phyloP scores from a whole-genome alignment of 2,797 vertebrate species.

The Megalops cyprinoides region DNA sequence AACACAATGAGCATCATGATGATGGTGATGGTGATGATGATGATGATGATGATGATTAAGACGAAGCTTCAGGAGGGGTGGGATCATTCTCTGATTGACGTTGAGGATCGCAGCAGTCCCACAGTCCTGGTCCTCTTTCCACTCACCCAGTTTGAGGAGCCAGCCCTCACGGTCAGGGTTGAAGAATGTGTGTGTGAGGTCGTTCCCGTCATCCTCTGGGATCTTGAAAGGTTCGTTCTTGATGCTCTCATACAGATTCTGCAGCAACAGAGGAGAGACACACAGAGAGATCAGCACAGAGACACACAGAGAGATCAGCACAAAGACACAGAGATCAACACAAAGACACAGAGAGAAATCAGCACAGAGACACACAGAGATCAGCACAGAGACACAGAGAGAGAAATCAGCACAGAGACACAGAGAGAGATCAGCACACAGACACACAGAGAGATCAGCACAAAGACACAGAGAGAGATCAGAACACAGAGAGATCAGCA shows the following conservation, averaged over 20 bases:
- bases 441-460: neutral
- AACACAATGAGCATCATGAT: neutral
- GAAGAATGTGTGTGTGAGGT: slow-evolving; percentile 93
- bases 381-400: neutral
- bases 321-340: neutral
- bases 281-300: neutral
- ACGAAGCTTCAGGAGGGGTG: too few relatives aligned
- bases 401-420: neutral
- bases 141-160: slow-evolving; percentile 91
- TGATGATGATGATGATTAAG: neutral
- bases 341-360: neutral
- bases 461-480: neutral
- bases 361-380: neutral
- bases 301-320: neutral
- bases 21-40: neutral
- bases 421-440: neutral
- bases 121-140: neutral
- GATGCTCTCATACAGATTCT: slow-evolving; percentile 91
- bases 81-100: neutral
- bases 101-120: neutral
- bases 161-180: slow-evolving; percentile 95
- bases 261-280: neutral
- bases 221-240: slow-evolving; percentile 94
- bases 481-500: too few relatives aligned
- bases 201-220: slow-evolving; percentile 91